Evolutionary conservation across 1,140 invertebrate genomes (phyloP).

Genomic region (Drosophila ercepeae): DNA sequence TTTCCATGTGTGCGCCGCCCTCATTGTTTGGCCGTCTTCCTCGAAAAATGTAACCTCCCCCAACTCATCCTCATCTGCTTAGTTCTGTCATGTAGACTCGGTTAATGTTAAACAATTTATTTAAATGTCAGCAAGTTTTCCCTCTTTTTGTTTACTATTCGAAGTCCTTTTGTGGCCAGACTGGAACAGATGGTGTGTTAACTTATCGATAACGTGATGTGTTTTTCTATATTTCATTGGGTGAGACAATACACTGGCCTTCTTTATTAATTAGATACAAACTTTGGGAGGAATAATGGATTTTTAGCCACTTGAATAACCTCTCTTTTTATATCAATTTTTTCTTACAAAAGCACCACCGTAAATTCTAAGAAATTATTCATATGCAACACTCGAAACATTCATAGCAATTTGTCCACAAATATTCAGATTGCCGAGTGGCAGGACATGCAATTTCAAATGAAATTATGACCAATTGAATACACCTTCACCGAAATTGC

Average conservation of each 20-base stretch:
- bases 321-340: background rate
- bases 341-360: too few relatives aligned
- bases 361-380: background rate
- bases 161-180: constrained; percentile 17
- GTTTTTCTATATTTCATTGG: background rate
- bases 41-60: background rate
- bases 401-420: constrained; percentile 15
- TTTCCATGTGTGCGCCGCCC: constrained; percentile 67
- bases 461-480: constrained; percentile 62
- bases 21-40: constrained; percentile 38
- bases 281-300: background rate
- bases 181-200: constrained; percentile 32
- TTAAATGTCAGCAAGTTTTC: constrained; percentile 77
- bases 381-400: constrained; percentile 8
- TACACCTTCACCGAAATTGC: constrained; percentile 34
- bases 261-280: background rate
- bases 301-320: background rate
- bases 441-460: constrained; percentile 27
- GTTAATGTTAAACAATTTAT: constrained; percentile 76
- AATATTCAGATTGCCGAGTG: constrained; percentile 51
- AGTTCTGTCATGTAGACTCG: constrained; percentile 61
- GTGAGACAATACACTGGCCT: background rate
- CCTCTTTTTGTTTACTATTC: constrained; percentile 30
- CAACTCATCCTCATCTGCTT: constrained; percentile 48
- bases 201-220: constrained; percentile 41